Base-by-base conservation (phyloP, 2,797 vertebrate genomes). In the Acipenser transmontanus region DNA sequence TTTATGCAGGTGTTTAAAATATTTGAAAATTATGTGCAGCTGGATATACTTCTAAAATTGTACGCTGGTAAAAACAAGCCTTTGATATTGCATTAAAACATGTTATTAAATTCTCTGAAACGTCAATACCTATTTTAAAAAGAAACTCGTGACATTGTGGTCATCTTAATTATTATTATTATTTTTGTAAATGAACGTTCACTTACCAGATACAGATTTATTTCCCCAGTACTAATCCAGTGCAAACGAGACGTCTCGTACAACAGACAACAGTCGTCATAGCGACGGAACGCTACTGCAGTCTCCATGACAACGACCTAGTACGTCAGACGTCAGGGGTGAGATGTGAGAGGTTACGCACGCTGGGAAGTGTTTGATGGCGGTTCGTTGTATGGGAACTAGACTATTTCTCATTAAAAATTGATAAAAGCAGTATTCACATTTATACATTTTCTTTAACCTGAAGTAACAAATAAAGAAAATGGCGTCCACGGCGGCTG, bases 401-500 rank as follows among this genome's bases (percentile, higher is more conserved):
- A 34, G 34, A 54, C 47, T 48, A 48, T 61, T 62, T 7, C 4
- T 47, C 13, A 11, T 56, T 47, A 62, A 47, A 17, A 47, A 48
- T 4, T 54, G 54, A n/a, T 34, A 34, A 34, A 34, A 34, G 34
- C 34, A 34, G 4, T 34, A 34, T 34, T 34, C 4, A 34, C 8
- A 51, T 70, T 50, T 11, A 34, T 49, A 20, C 12, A 14, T 56
- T 57, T 17, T 7, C 6, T 8, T 47, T 47, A 34, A 47, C 57
- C 12, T 34, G 7, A 9, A 61, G 11, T 56, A 49, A 49, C 14
- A 62, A 2, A 47, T 67, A 8, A 0, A 6, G 69, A 84, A 72
- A 61, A 98, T 98, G 95, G 96, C 96, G 64, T 99, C 96, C 64
- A 99, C 95, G 6, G 95, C 95, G 56, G 96, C 95, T 1, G 96